Conservation (phyloP, 2,888 invertebrate species). For the Cheilosia scutellata region DNA sequence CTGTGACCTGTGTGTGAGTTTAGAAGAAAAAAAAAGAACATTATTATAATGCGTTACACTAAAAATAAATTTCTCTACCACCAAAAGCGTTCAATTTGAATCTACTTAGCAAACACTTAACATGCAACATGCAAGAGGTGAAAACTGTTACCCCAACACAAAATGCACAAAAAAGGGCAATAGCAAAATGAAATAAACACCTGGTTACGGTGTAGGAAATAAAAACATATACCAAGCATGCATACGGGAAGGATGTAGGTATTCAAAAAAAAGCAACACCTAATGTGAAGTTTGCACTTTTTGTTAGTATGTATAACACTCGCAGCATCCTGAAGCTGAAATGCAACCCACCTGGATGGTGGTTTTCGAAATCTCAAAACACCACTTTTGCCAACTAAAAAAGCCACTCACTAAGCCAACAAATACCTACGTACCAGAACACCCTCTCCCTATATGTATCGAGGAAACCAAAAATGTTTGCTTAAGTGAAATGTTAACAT, state of each 20-base stretch:
- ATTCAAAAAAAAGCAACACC: conserved; percentile 5
- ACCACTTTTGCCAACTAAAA: conserved; percentile 38
- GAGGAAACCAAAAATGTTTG: conserved; percentile 57
- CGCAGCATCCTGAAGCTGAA: conserved; percentile 10
- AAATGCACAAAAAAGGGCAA: neutral
- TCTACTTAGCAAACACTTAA: conserved; percentile 47
- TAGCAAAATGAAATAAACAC: conserved; percentile 29
- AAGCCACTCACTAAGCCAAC: conserved; percentile 7
- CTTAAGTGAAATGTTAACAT: conserved; percentile 64
- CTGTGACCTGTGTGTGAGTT: conserved; percentile 90
- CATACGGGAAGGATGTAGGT: conserved; percentile 20
- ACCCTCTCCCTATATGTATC: neutral
- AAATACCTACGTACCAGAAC: neutral
- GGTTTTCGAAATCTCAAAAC: conserved; percentile 28
- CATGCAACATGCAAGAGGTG: conserved; percentile 44
- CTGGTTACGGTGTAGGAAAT: conserved; percentile 17
- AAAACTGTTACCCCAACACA: conserved; percentile 8
- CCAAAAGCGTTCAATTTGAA: conserved; percentile 41
- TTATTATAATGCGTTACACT: neutral
- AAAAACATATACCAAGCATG: conserved; percentile 5
- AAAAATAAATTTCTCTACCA: conserved; percentile 6
- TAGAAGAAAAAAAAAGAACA: neutral
- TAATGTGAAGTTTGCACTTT: conserved; percentile 26
- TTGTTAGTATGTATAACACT: conserved; percentile 4
- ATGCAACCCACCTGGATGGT: neutral